Evolutionary conservation across 2,888 invertebrate species (phyloP).

Genomic region (Leptinotarsa haldemani): DNA sequence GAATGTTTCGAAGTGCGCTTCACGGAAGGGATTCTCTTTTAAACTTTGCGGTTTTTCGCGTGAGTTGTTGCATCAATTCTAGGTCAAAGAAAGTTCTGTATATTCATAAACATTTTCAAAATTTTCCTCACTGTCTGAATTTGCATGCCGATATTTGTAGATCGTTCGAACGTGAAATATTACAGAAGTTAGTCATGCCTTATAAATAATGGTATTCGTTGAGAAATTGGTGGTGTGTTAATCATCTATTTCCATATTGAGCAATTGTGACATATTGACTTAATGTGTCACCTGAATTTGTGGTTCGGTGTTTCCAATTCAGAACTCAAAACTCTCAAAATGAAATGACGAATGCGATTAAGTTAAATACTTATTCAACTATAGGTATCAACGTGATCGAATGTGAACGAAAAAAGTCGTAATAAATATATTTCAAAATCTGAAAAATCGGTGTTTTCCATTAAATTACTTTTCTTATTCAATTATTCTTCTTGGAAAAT

Average conservation of each 20-base stretch:
- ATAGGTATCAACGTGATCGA: too few relatives aligned
- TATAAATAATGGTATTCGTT: not conserved
- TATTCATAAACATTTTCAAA: too few relatives aligned
- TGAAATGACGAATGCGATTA: too few relatives aligned
- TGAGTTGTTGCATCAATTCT: not conserved
- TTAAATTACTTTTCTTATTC: too few relatives aligned
- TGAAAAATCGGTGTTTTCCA: too few relatives aligned
- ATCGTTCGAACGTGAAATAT: not conserved
- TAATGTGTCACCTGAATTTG: not conserved
- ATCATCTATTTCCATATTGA: not conserved
- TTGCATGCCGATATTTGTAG: too few relatives aligned
- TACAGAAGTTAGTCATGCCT: not conserved
- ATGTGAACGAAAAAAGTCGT: too few relatives aligned
- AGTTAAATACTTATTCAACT: too few relatives aligned
- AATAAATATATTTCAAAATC: too few relatives aligned
- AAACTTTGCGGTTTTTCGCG: not conserved
- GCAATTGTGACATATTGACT: not conserved
- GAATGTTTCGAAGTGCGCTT: conserved; percentile 23
- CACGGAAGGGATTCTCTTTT: not conserved
- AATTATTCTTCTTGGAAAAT: too few relatives aligned
- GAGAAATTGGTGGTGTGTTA: not conserved
- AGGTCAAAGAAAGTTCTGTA: too few relatives aligned
- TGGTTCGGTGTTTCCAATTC: not conserved
- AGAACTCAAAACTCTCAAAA: not conserved
- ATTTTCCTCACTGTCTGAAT: too few relatives aligned